A percentile compares a stretch with the other conserved stretches of the same genome.
These are phyloP conservation scores for Pleuronectes platessa DNA, from an alignment of 2,113 vertebrate genomes.

Conservation along the genomic window DNA sequence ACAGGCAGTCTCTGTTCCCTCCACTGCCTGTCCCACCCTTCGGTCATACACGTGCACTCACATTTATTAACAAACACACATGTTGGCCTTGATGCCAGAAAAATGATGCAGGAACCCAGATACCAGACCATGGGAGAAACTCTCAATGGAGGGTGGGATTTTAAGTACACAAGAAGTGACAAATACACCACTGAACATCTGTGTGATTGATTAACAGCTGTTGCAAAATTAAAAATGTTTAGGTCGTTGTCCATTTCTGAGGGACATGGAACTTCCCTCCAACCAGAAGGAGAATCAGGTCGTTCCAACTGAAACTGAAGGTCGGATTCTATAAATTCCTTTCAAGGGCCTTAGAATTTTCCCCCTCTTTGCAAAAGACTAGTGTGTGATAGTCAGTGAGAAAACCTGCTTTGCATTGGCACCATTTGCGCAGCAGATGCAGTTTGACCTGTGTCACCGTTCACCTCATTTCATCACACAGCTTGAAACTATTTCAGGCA, in stretches of 20 bases:
- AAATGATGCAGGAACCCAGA: constrained; percentile 61
- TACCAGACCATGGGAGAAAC: constrained; percentile 19
- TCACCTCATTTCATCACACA: no score
- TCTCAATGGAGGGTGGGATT: constrained; percentile 55
- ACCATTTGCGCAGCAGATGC: constrained; percentile 21
- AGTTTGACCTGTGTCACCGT: neutral
- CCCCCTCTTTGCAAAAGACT: neutral
- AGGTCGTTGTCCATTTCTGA: constrained; percentile 4
- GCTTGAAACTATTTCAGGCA: neutral
- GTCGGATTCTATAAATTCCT: constrained; percentile 37
- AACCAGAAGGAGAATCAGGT: neutral
- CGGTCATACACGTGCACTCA: constrained; percentile 44
- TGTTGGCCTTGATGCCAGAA: constrained; percentile 38
- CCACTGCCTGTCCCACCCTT: constrained; percentile 78
- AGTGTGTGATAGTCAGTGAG: neutral
- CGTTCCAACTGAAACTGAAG: constrained; percentile 9
- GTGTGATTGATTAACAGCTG: constrained; percentile 17
- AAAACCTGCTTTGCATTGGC: neutral
- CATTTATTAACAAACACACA: constrained; percentile 52
- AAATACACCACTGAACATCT: constrained; percentile 33
- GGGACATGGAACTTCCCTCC: neutral
- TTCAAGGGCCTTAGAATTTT: neutral
- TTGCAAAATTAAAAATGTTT: neutral
- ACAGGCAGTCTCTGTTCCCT: constrained; percentile 83
- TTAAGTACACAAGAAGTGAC: constrained; percentile 25